Evolutionary conservation across 2,888 invertebrate genomes (phyloP).

Genomic region (Acanthosepion lycidas): DNA sequence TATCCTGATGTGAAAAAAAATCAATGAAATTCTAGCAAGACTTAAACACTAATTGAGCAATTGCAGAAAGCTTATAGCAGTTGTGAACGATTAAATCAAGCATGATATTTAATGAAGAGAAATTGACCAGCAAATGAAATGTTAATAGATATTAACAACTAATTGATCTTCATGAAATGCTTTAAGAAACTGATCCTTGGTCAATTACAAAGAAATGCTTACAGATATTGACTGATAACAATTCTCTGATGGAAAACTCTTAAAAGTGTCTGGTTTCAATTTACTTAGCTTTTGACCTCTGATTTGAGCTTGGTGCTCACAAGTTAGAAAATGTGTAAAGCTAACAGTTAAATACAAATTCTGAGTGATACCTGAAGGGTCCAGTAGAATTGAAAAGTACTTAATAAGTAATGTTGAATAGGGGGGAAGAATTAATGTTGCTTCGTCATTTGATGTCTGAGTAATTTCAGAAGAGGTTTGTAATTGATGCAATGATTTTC

Average conservation of each 20-base stretch:
- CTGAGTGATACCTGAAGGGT: not conserved
- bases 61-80: not conserved
- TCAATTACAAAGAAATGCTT: not conserved
- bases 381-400: too few relatives aligned
- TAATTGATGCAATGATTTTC: too few relatives aligned
- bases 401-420: too few relatives aligned
- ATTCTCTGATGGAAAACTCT: not conserved
- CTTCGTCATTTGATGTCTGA: too few relatives aligned
- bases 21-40: not conserved
- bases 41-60: not conserved
- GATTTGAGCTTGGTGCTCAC: not conserved
- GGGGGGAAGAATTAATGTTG: too few relatives aligned
- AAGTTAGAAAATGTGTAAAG: not conserved
- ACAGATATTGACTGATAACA: not conserved
- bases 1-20: not conserved
- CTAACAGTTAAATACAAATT: not conserved
- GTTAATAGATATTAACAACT: not conserved
- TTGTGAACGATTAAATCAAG: not conserved
- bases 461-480: too few relatives aligned
- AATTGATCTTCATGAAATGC: not conserved
- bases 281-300: not conserved
- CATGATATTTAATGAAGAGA: not conserved
- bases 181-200: not conserved
- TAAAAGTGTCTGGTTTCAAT: not conserved
- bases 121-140: not conserved